Percentiles rank a stretch among this genome's conserved stretches.
Conservation (phyloP, 1,140 invertebrate species). For the Copidosoma floridanum region DNA sequence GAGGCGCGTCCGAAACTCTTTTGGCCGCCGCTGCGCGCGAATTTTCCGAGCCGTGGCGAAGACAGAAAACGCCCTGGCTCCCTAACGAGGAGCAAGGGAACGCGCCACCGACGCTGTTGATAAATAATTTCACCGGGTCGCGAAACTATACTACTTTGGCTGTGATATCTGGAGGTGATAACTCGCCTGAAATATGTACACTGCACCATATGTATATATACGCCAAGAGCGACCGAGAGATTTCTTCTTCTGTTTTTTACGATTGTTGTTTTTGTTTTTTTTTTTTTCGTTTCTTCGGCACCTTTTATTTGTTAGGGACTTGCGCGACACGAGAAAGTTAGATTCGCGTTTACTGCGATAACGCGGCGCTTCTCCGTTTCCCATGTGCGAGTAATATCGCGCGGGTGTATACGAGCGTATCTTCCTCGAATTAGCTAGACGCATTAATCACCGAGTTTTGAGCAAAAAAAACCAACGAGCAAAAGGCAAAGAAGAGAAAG, state of each 20-base stretch:
- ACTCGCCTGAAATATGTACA: slow-evolving; percentile 50
- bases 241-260: slow-evolving; percentile 1
- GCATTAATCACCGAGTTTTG: too few species aligned
- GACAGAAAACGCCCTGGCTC: slow-evolving; percentile 30
- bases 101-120: slow-evolving; percentile 44
- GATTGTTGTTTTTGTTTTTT: not conserved
- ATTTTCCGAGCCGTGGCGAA: not conserved
- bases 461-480: too few species aligned
- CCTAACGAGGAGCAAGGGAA: slow-evolving; percentile 43
- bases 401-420: not conserved
- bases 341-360: not conserved
- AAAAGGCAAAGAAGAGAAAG: too few species aligned
- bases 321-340: not conserved
- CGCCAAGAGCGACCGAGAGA: too few species aligned
- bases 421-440: not conserved
- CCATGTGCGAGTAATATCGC: slow-evolving; percentile 1
- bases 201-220: too few species aligned
- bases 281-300: not conserved
- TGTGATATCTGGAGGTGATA: slow-evolving; percentile 58
- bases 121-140: slow-evolving; percentile 54
- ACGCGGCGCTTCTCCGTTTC: not conserved
- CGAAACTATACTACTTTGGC: slow-evolving; percentile 43
- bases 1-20: slow-evolving; percentile 30
- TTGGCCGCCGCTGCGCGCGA: slow-evolving; percentile 7
- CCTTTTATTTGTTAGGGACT: not conserved